A percentile compares a stretch with the other conserved stretches of the same genome.
These are phyloP conservation scores for Drosophila triauraria DNA, from an alignment of 1,140 invertebrate genomes.

Conservation along the genomic window DNA sequence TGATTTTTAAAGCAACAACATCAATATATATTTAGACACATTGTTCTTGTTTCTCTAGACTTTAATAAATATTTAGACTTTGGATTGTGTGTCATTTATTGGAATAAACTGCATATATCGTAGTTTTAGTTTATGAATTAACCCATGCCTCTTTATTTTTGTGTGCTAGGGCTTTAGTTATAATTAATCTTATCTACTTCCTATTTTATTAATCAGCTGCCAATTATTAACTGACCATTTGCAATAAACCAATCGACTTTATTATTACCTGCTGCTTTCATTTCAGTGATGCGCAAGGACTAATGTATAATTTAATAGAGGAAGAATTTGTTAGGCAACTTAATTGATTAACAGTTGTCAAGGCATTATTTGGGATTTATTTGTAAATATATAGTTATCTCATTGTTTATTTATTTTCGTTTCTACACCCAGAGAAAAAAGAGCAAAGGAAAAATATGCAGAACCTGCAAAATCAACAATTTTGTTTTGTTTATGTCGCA, in stretches of 20 bases:
- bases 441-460: neutral
- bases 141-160: neutral
- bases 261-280: neutral
- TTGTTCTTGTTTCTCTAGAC: no score
- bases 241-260: neutral
- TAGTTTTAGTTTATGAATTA: conserved; percentile 4
- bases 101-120: neutral
- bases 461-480: neutral
- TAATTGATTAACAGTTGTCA: neutral
- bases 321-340: no score
- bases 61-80: no score
- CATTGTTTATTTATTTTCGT: neutral
- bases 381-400: neutral
- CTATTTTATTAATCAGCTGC: neutral
- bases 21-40: no score
- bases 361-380: neutral
- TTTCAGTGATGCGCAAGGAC: neutral
- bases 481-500: neutral
- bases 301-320: neutral
- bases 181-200: conserved; percentile 27
- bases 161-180: neutral
- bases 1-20: no score
- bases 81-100: neutral
- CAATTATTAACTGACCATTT: conserved; percentile 2
- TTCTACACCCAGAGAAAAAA: neutral